phyloP scores from a whole-genome alignment of 2,797 vertebrate genomes.

The Chloroceryle amazona region DNA sequence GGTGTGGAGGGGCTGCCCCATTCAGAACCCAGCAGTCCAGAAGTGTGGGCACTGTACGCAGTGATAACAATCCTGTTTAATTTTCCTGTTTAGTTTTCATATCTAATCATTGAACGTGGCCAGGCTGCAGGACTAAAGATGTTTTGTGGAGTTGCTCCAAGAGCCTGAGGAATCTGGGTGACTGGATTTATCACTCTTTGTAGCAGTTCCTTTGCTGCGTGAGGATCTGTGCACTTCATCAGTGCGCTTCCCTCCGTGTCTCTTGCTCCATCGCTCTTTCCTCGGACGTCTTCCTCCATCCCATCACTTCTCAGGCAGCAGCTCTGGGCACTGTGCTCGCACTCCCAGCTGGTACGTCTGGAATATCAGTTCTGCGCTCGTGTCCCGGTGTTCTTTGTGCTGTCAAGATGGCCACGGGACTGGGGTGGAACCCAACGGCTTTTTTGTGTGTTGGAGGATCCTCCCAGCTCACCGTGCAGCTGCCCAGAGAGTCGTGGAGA shows the following conservation, averaged over 20 bases:
- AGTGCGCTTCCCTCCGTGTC: accelerated
- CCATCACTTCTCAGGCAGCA: accelerated
- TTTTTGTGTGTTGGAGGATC: background rate
- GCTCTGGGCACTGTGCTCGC: background rate
- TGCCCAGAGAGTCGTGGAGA: background rate
- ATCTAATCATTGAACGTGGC: accelerated
- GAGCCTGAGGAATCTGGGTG: background rate
- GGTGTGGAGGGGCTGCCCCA: background rate
- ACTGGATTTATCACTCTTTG: background rate
- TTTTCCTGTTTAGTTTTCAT: background rate
- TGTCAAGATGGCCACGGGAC: no score
- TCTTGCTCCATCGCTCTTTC: background rate
- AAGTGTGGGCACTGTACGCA: no score
- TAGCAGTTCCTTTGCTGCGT: background rate
- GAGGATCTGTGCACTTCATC: background rate
- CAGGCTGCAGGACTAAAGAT: background rate
- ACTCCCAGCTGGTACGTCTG: background rate
- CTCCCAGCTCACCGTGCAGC: accelerated
- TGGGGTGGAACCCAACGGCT: accelerated
- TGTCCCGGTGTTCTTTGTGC: background rate
- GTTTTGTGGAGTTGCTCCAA: background rate
- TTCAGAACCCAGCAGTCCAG: accelerated
- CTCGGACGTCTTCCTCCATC: accelerated
- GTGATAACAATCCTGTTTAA: accelerated
- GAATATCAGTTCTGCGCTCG: accelerated